These are phyloP conservation scores for Torymus texanus DNA, from an alignment of 2,888 invertebrate species.

Conservation along the genomic window DNA sequence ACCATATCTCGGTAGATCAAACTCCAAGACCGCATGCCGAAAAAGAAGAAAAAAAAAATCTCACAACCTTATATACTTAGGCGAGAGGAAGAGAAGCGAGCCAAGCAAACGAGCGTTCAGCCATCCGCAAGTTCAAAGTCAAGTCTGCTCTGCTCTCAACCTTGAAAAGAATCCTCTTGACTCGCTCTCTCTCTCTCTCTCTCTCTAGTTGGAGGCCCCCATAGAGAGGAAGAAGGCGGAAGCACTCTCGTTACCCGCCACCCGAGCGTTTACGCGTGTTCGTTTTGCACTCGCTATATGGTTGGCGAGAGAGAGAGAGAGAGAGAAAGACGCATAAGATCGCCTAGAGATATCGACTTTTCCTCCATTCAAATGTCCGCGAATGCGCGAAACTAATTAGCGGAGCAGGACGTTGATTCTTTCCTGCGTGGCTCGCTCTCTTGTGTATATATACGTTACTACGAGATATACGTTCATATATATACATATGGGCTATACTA, in stretches of 20 bases:
- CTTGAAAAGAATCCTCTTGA: slow-evolving; percentile 40
- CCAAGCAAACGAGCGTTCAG: too few species aligned
- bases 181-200: not conserved
- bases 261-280: slow-evolving; percentile 40
- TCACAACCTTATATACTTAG: too few species aligned
- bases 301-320: slow-evolving; percentile 7
- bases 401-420: slow-evolving; percentile 39
- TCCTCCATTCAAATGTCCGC: slow-evolving; percentile 52
- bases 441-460: not conserved
- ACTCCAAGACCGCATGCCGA: too few species aligned
- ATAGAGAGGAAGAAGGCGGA: slow-evolving; percentile 7
- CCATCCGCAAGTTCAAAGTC: slow-evolving; percentile 29
- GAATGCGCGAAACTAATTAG: slow-evolving; percentile 55
- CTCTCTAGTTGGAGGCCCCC: too few species aligned
- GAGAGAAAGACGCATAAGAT: slow-evolving; percentile 29
- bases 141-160: slow-evolving; percentile 27
- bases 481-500: too few species aligned
- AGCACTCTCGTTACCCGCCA: slow-evolving; percentile 30
- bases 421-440: not conserved
- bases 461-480: too few species aligned
- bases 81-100: too few species aligned
- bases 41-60: too few species aligned
- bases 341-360: slow-evolving; percentile 43
- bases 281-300: slow-evolving; percentile 33
- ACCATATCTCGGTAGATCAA: too few species aligned